Evolutionary conservation across 2,797 vertebrate species (phyloP).

Genomic region (Adrianichthys oophorus): DNA sequence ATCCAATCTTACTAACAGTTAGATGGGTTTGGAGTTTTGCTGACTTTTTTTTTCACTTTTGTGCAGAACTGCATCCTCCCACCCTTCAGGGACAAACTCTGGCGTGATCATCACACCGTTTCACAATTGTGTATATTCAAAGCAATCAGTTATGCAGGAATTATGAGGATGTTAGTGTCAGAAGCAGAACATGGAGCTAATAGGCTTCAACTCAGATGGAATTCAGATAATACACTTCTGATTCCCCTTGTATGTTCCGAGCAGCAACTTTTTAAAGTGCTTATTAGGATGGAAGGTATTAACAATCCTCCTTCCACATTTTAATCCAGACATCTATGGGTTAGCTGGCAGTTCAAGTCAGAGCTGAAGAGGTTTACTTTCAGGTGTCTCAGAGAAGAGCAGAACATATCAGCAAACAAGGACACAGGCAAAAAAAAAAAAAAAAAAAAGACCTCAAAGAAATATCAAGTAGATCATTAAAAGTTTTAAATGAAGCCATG

Average conservation of each 20-base stretch:
- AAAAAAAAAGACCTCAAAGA: slow-evolving; percentile 20
- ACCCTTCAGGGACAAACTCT: not conserved
- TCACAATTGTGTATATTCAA: slow-evolving; percentile 32
- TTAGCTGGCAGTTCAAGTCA: slow-evolving; percentile 30
- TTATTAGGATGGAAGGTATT: slow-evolving; percentile 21
- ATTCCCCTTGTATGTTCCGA: slow-evolving; percentile 37
- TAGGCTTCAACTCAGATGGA: slow-evolving; percentile 15
- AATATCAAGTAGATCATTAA: slow-evolving; percentile 17
- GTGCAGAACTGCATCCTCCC: not conserved
- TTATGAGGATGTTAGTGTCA: slow-evolving; percentile 19
- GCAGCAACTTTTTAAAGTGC: slow-evolving; percentile 3
- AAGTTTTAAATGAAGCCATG: slow-evolving; percentile 8
- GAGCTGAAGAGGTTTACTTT: slow-evolving; percentile 38
- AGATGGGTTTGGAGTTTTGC: slow-evolving; percentile 13
- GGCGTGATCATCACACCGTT: slow-evolving; percentile 11
- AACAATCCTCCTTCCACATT: slow-evolving; percentile 32
- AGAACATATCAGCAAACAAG: slow-evolving; percentile 38
- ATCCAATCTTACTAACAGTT: slow-evolving; percentile 16
- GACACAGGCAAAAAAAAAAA: slow-evolving; percentile 10
- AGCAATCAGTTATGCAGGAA: slow-evolving; percentile 38
- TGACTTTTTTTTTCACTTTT: not conserved
- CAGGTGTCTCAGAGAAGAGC: slow-evolving; percentile 26
- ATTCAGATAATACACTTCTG: slow-evolving; percentile 27
- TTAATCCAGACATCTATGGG: slow-evolving; percentile 13
- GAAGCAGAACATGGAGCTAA: slow-evolving; percentile 9